Evolutionary conservation across 2,797 vertebrate species (phyloP).

Genomic region (Serranus cabrilla): DNA sequence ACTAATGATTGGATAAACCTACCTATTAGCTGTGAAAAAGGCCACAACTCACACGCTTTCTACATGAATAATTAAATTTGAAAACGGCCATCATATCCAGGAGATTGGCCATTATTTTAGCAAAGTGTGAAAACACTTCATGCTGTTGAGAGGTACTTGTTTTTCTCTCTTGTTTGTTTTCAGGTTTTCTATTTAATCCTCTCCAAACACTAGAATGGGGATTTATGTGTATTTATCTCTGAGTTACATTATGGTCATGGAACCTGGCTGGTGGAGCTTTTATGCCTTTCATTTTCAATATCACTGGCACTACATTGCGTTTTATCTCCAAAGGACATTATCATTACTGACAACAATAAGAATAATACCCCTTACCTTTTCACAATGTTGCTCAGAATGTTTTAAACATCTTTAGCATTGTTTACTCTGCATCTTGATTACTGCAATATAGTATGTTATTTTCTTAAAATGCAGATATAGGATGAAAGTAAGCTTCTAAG

Average conservation of each 20-base stretch:
- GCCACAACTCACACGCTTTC: slow-evolving; percentile 10
- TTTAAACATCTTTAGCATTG: neutral
- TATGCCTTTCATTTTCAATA: slow-evolving; percentile 3
- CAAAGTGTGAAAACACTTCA: slow-evolving; percentile 37
- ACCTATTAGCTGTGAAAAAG: slow-evolving; percentile 33
- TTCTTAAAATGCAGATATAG: neutral
- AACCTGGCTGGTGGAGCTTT: slow-evolving; percentile 2
- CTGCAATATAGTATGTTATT: no score
- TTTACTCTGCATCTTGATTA: slow-evolving; percentile 14
- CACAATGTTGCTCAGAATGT: neutral
- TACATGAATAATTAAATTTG: slow-evolving; percentile 44
- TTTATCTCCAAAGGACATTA: slow-evolving; percentile 18
- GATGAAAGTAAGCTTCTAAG: neutral
- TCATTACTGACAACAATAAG: slow-evolving; percentile 8
- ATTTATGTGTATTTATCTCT: slow-evolving; percentile 14
- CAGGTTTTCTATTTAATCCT: slow-evolving; percentile 9
- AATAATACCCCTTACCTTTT: neutral
- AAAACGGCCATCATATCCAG: slow-evolving; percentile 36
- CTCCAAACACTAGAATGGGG: slow-evolving; percentile 18
- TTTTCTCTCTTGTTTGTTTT: slow-evolving; percentile 36
- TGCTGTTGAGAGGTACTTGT: slow-evolving; percentile 41
- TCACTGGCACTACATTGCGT: neutral
- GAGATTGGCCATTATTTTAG: slow-evolving; percentile 37
- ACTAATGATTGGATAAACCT: slow-evolving; percentile 45
- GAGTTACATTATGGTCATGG: slow-evolving; percentile 9